These are phyloP conservation scores for Psilopogon haemacephalus DNA, from an alignment of 2,113 vertebrate species.

Conservation along the genomic window DNA sequence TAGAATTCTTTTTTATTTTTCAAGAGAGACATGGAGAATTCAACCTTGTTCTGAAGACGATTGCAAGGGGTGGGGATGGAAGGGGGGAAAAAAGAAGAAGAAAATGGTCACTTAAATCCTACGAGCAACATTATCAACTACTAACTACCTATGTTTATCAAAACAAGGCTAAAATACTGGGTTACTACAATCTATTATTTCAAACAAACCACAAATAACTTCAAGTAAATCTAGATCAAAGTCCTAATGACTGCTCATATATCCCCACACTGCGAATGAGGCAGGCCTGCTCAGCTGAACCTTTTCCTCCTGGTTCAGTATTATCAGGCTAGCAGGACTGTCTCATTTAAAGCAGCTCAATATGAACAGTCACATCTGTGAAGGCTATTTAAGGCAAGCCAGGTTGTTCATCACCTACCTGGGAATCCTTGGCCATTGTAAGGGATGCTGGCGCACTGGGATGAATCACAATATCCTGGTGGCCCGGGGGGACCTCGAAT, in stretches of 20 bases:
- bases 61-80: slow-evolving; percentile 23
- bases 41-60: slow-evolving; percentile 69
- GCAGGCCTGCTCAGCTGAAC: background rate
- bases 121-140: slow-evolving; percentile 18
- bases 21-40: slow-evolving; percentile 58
- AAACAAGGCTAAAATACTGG: background rate
- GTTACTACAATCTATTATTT: background rate
- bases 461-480: slow-evolving; percentile 96
- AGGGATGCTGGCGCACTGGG: slow-evolving; percentile 93
- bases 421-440: slow-evolving; percentile 97
- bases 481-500: slow-evolving; percentile 89
- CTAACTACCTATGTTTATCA: background rate
- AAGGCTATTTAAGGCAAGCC: slow-evolving; percentile 2
- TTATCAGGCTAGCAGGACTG: background rate
- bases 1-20: slow-evolving; percentile 59
- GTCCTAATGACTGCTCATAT: background rate
- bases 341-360: background rate
- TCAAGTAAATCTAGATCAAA: background rate
- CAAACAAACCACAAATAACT: background rate
- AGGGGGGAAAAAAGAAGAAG: slow-evolving; percentile 51
- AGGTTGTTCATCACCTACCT: slow-evolving; percentile 79
- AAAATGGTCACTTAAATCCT: slow-evolving; percentile 67
- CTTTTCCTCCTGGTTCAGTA: background rate
- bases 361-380: background rate
- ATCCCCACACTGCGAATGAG: background rate